phyloP scores from a whole-genome alignment of 2,797 vertebrate genomes.

The Tokudaia tokunoshimensis region DNA sequence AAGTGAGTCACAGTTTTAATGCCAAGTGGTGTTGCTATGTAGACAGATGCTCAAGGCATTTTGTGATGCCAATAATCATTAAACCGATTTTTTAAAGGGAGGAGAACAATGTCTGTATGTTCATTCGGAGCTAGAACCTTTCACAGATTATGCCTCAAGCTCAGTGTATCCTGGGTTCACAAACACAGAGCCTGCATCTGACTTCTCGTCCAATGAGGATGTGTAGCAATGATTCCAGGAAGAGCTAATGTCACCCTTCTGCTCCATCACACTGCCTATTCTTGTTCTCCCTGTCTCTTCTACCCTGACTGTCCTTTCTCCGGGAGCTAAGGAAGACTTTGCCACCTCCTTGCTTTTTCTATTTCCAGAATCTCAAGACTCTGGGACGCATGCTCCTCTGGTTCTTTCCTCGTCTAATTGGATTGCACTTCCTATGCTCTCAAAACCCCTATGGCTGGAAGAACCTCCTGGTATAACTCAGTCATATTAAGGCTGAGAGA shows the following conservation, averaged over 20 bases:
- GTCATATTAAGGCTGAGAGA: slow-evolving; percentile 75
- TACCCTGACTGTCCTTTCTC: background rate
- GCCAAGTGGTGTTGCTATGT: background rate
- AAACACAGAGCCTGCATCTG: background rate
- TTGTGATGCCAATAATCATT: background rate
- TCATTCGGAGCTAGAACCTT: background rate
- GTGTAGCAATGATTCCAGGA: background rate
- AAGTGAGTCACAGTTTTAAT: background rate
- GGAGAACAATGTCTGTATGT: background rate
- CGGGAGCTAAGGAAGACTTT: background rate
- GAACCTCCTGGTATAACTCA: background rate
- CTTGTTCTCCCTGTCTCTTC: background rate
- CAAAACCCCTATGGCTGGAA: slow-evolving; percentile 42
- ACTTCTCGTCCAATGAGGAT: background rate
- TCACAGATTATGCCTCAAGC: slow-evolving; percentile 2
- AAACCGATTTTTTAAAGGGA: background rate
- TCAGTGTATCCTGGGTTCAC: background rate
- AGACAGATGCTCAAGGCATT: background rate
- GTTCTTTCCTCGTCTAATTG: background rate
- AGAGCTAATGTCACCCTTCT: background rate
- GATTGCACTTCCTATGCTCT: background rate
- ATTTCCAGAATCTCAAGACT: slow-evolving; percentile 1
- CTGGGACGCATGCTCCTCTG: background rate
- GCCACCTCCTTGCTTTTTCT: slow-evolving; percentile 13
- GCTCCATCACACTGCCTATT: background rate